These are phyloP conservation scores for Gymnothorax javanicus DNA, from an alignment of 2,797 vertebrate species.

Conservation along the genomic window DNA sequence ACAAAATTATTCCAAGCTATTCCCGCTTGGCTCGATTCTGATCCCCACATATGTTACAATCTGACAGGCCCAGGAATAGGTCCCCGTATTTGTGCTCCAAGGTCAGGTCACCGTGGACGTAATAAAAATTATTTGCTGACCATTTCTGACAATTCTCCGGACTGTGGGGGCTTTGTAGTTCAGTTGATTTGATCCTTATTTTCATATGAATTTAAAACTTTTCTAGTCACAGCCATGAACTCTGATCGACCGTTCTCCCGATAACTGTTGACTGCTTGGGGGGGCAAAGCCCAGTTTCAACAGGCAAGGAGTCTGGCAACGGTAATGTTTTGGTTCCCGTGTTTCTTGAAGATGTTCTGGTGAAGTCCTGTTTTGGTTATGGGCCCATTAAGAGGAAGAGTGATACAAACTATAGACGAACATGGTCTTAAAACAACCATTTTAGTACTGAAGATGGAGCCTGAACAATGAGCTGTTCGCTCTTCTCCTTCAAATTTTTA, in stretches of 20 bases:
- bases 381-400: not conserved
- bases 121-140: conserved; percentile 8
- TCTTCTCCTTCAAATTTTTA: not conserved
- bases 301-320: not conserved
- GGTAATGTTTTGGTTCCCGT: not conserved
- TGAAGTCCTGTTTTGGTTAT: not conserved
- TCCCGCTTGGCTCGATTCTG: not conserved
- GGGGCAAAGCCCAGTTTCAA: not conserved
- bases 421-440: no score
- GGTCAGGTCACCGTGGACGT: conserved; percentile 4
- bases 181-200: not conserved
- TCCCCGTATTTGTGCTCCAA: not conserved
- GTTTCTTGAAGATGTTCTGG: not conserved
- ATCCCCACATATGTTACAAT: conserved; percentile 8
- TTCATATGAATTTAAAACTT: not conserved
- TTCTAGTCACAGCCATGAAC: conserved; percentile 1
- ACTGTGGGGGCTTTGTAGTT: not conserved
- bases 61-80: not conserved
- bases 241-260: not conserved
- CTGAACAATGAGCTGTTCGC: not conserved
- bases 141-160: not conserved
- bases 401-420: no score
- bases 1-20: not conserved
- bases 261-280: not conserved
- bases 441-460: not conserved